These are phyloP conservation scores for Zootermopsis nevadensis DNA, from an alignment of 2,888 invertebrate species.

Conservation along the genomic window DNA sequence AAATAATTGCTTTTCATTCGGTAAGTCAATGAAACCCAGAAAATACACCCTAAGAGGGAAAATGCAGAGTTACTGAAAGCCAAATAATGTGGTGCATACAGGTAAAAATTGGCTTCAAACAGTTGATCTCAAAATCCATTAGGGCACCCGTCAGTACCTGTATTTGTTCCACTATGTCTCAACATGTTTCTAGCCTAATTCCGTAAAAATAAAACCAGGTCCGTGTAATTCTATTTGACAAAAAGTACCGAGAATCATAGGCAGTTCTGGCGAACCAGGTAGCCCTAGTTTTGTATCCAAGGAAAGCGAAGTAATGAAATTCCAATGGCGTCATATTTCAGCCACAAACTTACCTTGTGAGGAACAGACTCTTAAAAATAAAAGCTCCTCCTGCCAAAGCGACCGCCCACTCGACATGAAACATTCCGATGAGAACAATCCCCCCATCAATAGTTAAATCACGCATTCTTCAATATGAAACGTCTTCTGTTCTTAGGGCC, in stretches of 20 bases:
- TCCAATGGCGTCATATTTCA: constrained; percentile 54
- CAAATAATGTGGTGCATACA: neutral
- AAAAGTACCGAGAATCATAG: neutral
- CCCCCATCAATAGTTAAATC: constrained; percentile 14
- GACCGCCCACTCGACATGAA: neutral
- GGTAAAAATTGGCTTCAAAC: neutral
- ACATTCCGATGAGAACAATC: constrained; percentile 20
- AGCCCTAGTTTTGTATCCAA: constrained; percentile 20
- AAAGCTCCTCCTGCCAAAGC: neutral
- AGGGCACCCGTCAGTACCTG: neutral
- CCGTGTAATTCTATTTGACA: neutral
- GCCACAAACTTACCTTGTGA: constrained; percentile 30
- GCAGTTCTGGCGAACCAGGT: neutral
- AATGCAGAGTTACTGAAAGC: too few relatives aligned
- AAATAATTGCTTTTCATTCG: neutral
- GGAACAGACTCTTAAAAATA: constrained; percentile 1
- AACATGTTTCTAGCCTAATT: neutral
- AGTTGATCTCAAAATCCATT: neutral
- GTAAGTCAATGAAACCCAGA: too few relatives aligned
- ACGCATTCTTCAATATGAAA: constrained; percentile 9
- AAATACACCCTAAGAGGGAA: too few relatives aligned
- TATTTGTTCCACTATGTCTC: neutral
- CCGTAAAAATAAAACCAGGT: neutral
- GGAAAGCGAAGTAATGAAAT: constrained; percentile 52
- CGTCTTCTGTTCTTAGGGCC: neutral